Evolutionary conservation across 2,888 invertebrate genomes (phyloP).

Genomic region (Cataglyphis albicans): DNA sequence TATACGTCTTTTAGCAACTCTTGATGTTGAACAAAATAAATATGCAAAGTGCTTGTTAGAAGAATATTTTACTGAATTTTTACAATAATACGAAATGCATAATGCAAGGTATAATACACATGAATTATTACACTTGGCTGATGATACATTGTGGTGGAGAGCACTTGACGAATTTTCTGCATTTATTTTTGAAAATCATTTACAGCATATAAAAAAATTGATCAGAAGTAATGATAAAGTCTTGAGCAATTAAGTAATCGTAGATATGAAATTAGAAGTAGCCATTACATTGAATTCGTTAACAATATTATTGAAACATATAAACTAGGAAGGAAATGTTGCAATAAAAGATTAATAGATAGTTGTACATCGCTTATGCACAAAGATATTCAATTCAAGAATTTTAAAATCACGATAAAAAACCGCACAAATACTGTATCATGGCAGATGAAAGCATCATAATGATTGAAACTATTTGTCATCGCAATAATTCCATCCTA

Average conservation of each 20-base stretch:
- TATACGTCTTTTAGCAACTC: conserved; percentile 18
- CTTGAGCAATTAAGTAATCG: conserved; percentile 13
- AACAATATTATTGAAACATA: background rate
- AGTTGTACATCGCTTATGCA: conserved; percentile 4
- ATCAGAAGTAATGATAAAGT: conserved; percentile 4
- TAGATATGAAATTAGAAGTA: conserved; percentile 1
- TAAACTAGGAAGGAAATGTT: conserved; percentile 3
- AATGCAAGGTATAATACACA: conserved; percentile 9
- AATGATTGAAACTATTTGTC: conserved; percentile 11
- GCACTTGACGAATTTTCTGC: conserved; percentile 5
- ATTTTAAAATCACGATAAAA: conserved; percentile 19
- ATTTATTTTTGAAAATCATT: conserved; percentile 13
- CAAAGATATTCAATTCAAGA: conserved; percentile 6
- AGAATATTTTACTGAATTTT: conserved; percentile 2
- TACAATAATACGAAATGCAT: background rate
- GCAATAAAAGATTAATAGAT: background rate
- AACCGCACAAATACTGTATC: background rate
- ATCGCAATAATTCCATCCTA: background rate
- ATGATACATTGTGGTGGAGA: background rate
- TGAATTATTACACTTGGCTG: background rate
- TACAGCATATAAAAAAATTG: conserved; percentile 4
- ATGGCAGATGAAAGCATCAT: conserved; percentile 7
- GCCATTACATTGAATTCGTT: background rate
- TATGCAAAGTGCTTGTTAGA: background rate
- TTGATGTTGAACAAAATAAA: conserved; percentile 17